A percentile compares a stretch with the other conserved stretches of the same genome.
phyloP scores from a whole-genome alignment of 1,140 invertebrate species.

The Diabrotica undecimpunctata region DNA sequence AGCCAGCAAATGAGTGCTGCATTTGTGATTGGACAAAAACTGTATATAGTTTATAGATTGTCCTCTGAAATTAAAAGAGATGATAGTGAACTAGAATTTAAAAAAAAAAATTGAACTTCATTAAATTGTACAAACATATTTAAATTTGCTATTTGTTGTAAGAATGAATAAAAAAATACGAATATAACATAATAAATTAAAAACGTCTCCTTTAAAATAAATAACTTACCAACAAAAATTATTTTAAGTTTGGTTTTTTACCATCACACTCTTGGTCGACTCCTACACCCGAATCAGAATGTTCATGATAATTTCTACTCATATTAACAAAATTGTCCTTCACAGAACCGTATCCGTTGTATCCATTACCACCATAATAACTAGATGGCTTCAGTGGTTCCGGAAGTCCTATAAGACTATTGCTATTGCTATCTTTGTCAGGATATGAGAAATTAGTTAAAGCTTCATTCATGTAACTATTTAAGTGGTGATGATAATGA shows the following conservation, averaged over 20 bases:
- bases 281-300: constrained; percentile 64
- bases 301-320: constrained; percentile 60
- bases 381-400: constrained; percentile 22
- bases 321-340: constrained; percentile 40
- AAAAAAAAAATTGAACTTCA: too few relatives aligned
- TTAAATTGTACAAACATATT: too few relatives aligned
- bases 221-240: too few relatives aligned
- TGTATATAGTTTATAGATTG: too few relatives aligned
- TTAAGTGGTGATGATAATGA: constrained; percentile 20
- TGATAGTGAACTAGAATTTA: too few relatives aligned
- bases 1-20: too few relatives aligned
- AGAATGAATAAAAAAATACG: too few relatives aligned
- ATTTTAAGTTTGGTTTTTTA: constrained; percentile 3
- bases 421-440: constrained; percentile 29
- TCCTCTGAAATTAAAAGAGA: too few relatives aligned
- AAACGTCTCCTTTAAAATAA: too few relatives aligned
- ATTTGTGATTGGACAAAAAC: too few relatives aligned
- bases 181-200: too few relatives aligned
- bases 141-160: too few relatives aligned
- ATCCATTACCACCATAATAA: constrained; percentile 21
- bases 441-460: constrained; percentile 30
- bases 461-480: constrained; percentile 27
- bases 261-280: constrained; percentile 60
- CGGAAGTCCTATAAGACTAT: constrained; percentile 25
- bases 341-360: constrained; percentile 30